A percentile compares a stretch with the other conserved stretches of the same genome.
Evolutionary conservation across 2,113 vertebrate species (phyloP).

Genomic region (Lagopus leucura): DNA sequence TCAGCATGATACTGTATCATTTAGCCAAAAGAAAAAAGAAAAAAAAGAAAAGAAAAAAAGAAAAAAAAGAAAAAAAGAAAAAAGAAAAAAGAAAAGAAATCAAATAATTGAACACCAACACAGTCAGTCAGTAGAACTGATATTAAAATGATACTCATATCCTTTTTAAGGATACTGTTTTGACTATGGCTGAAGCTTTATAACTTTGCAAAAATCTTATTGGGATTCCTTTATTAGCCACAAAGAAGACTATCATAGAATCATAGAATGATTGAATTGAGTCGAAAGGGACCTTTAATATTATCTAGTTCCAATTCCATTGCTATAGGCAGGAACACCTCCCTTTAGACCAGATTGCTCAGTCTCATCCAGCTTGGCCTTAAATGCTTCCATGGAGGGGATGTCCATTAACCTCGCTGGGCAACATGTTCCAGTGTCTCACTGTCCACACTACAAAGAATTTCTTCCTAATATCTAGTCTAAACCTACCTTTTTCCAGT

Average conservation of each 20-base stretch:
- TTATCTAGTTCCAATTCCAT: too few species aligned
- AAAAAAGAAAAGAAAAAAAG: not conserved
- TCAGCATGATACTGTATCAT: not conserved
- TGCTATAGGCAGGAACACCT: too few species aligned
- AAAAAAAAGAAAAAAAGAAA: not conserved
- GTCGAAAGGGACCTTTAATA: too few species aligned
- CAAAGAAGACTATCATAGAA: not conserved
- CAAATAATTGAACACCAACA: not conserved
- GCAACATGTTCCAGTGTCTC: too few species aligned
- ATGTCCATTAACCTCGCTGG: too few species aligned
- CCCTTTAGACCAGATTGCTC: too few species aligned
- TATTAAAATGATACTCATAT: not conserved
- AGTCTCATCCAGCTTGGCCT: too few species aligned
- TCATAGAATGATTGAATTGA: too few species aligned
- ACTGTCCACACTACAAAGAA: too few species aligned
- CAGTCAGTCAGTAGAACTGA: not conserved
- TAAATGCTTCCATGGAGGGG: too few species aligned
- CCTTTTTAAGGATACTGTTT: not conserved
- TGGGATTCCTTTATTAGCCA: not conserved
- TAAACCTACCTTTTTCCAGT: too few species aligned
- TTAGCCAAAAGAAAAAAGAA: not conserved
- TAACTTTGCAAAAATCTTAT: not conserved
- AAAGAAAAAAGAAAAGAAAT: not conserved
- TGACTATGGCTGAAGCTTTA: not conserved
- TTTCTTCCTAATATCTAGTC: too few species aligned